Conservation (phyloP, 2,888 invertebrate species). For the Cistogaster globosa region DNA sequence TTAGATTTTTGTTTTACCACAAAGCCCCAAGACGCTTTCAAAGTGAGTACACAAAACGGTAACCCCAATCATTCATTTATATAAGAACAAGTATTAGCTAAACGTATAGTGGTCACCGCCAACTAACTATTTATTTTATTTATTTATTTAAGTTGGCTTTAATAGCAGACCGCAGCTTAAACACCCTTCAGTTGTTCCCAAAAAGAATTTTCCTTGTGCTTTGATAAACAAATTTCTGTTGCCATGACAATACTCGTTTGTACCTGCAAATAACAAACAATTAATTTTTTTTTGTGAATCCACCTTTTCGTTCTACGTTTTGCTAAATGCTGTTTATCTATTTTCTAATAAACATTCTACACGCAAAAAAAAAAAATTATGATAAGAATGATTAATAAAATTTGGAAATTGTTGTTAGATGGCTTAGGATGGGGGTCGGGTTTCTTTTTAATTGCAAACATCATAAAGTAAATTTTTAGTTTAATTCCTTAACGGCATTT, state of each 20-base stretch:
- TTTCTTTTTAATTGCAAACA: too few relatives aligned
- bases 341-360: slow-evolving; percentile 19
- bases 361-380: neutral
- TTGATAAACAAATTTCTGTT: slow-evolving; percentile 35
- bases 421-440: too few relatives aligned
- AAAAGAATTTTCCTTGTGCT: neutral
- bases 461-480: too few relatives aligned
- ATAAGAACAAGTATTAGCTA: too few relatives aligned
- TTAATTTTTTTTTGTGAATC: slow-evolving; percentile 28
- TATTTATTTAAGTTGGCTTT: neutral
- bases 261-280: neutral
- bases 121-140: neutral
- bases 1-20: neutral
- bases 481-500: too few relatives aligned
- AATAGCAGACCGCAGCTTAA: too few relatives aligned
- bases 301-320: slow-evolving; percentile 30
- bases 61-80: too few relatives aligned
- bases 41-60: slow-evolving; percentile 23
- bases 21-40: neutral
- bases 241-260: slow-evolving; percentile 48
- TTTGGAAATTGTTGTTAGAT: too few relatives aligned
- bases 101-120: neutral
- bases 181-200: neutral
- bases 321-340: slow-evolving; percentile 32
- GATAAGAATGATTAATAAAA: too few relatives aligned